A percentile compares a stretch with the other conserved stretches of the same genome.
Evolutionary conservation across 2,113 vertebrate genomes (phyloP).

Genomic region (Albula glossodonta): DNA sequence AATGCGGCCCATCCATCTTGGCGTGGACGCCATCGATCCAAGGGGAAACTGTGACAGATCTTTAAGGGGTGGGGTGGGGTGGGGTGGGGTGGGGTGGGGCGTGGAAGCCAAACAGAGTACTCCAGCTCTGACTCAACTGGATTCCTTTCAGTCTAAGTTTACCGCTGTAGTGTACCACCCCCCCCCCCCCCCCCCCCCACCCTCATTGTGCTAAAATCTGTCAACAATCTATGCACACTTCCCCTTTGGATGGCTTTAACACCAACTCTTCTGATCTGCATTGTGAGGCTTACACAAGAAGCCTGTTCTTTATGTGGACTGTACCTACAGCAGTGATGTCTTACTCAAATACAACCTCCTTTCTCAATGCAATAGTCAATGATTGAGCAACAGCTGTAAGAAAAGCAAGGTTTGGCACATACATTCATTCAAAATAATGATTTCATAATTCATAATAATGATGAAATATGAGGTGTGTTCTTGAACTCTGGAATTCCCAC

Average conservation of each 20-base stretch:
- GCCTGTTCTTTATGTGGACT: neutral
- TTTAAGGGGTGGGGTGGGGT: too few species aligned
- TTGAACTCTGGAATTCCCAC: too few species aligned
- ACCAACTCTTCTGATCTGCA: neutral
- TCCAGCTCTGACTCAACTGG: neutral
- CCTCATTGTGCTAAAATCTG: neutral
- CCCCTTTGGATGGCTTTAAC: neutral
- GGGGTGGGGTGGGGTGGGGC: too few species aligned
- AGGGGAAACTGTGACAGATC: slow-evolving; percentile 5
- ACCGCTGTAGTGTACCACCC: neutral
- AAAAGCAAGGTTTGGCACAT: neutral
- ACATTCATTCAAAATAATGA: too few species aligned
- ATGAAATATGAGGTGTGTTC: neutral
- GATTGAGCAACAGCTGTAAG: too few species aligned
- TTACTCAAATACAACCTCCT: too few species aligned
- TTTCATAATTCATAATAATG: neutral
- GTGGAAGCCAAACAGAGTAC: neutral
- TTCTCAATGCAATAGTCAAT: neutral
- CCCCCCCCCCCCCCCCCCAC: too few species aligned
- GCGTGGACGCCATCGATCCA: neutral
- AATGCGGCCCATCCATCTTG: neutral
- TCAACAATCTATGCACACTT: neutral
- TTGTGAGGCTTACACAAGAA: neutral
- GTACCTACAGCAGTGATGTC: neutral
- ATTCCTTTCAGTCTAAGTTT: neutral